phyloP scores from a whole-genome alignment of 92 coral and sea anemone genomes.

The Bergia sp. region DNA sequence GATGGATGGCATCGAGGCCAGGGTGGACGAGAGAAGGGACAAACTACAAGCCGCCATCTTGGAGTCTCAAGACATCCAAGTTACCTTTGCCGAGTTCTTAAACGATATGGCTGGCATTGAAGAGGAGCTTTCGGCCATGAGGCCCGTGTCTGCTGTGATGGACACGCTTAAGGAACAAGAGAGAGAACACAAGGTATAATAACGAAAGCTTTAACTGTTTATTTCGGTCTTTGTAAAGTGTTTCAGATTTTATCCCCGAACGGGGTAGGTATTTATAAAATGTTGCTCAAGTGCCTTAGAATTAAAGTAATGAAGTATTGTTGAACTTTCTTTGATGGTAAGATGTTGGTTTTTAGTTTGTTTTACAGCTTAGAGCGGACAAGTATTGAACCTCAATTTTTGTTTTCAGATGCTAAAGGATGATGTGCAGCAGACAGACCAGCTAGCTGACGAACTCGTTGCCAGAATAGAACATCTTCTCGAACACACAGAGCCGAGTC shows the following conservation, averaged over 20 bases:
- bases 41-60: constrained; percentile 80
- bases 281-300: no score
- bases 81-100: constrained; percentile 85
- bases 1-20: constrained; percentile 80
- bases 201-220: neutral
- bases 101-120: constrained; percentile 91
- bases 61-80: constrained; percentile 90
- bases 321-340: no score
- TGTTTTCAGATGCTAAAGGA: constrained; percentile 72
- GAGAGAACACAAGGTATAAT: constrained; percentile 83
- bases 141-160: constrained; percentile 92
- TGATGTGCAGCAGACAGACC: constrained; percentile 75
- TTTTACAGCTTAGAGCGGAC: neutral
- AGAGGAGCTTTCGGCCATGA: constrained; percentile 90
- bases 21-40: constrained; percentile 87
- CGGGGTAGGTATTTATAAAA: no score
- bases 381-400: neutral
- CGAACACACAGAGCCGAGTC: constrained; percentile 91
- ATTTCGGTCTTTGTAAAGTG: neutral
- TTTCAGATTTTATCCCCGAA: neutral
- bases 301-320: no score
- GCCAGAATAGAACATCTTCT: constrained; percentile 79
- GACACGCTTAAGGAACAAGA: constrained; percentile 95
- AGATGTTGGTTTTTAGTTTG: no score
- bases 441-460: constrained; percentile 84